Evolutionary conservation across 2,888 invertebrate genomes (phyloP), one percentile per base, ranked within the genome.

Genomic region (Stenchaetothrips biformis): DNA sequence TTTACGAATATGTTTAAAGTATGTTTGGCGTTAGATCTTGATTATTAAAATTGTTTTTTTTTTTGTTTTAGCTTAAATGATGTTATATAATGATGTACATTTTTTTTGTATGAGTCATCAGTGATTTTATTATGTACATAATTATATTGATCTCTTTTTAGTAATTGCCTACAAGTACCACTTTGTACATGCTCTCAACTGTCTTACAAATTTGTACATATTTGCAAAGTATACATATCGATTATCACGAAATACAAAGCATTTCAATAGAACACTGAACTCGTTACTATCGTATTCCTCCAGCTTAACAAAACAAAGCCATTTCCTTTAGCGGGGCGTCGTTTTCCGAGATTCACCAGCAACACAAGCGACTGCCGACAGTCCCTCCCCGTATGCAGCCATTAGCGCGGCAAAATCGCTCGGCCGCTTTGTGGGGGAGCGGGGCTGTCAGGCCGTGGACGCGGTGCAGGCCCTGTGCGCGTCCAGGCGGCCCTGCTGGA

Each of bases 1-100:
- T 74, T 74, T 74, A 74, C 67, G 25, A 25, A 74, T 25, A 25
- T 74, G 21, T 74, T 74, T 74, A 11, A 74, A 59, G 18, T 59
- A 18, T 59, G 59, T 74, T 74, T 25, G 8, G 25, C 25, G 67
- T 74, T 74, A 74, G 21, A 74, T 74, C 67, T 74, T 74, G 13
- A 74, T 74, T 74, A 74, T 74, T 25, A 11, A 74, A 74, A 74
- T 74, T 74, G 67, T 74, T 74, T 74, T 74, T n/a, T 67, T 67
- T 74, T 59, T 59, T 37, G 37, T 18, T 59, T 59, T 74, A 74
- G 67, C 67, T 74, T 74, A 25, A 25, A 25, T 11, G 25, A 74
- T 74, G 67, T 74, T 74, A 25, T 25, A 74, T 74, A 74, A 25
- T 25, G 21, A 25, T 74, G 67, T 74, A 74, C 67, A 74, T 74